Evolutionary conservation across 2,797 vertebrate species (phyloP).

Genomic region (Pantherophis alleghaniensis): DNA sequence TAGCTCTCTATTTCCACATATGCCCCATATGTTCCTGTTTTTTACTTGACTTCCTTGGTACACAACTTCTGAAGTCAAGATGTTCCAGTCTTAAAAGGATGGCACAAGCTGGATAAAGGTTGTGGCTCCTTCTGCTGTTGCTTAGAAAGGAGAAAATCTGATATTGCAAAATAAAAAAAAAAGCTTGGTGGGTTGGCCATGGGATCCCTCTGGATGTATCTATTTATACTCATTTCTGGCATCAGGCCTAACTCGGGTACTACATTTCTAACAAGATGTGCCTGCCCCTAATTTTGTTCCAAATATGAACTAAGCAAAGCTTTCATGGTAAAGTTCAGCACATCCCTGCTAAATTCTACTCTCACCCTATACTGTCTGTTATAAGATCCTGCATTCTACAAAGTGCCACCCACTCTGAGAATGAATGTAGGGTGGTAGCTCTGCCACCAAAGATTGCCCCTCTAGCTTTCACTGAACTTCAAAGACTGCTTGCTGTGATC

Average conservation of each 20-base stretch:
- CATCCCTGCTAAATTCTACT: background rate
- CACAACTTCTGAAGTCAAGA: background rate
- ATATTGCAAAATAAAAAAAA: background rate
- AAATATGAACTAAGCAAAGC: constrained; percentile 3
- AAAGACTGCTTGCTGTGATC: constrained; percentile 58
- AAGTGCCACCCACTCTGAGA: background rate
- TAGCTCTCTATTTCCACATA: background rate
- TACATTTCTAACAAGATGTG: background rate
- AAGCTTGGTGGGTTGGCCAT: background rate
- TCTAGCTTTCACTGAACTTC: constrained; percentile 44
- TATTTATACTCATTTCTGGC: background rate
- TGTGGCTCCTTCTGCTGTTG: background rate
- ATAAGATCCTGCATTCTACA: constrained; percentile 7
- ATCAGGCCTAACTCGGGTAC: background rate
- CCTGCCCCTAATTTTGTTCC: constrained; percentile 4
- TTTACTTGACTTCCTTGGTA: background rate
- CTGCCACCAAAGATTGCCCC: background rate
- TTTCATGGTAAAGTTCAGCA: background rate
- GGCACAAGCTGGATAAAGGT: background rate
- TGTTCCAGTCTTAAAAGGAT: background rate
- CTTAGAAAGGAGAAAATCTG: background rate
- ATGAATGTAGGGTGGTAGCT: background rate
- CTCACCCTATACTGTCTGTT: constrained; percentile 22
- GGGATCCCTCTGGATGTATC: background rate
- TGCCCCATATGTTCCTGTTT: background rate